These are phyloP conservation scores for Tanytarsus gracilentus DNA, from an alignment of 2,888 invertebrate species.

Conservation along the genomic window DNA sequence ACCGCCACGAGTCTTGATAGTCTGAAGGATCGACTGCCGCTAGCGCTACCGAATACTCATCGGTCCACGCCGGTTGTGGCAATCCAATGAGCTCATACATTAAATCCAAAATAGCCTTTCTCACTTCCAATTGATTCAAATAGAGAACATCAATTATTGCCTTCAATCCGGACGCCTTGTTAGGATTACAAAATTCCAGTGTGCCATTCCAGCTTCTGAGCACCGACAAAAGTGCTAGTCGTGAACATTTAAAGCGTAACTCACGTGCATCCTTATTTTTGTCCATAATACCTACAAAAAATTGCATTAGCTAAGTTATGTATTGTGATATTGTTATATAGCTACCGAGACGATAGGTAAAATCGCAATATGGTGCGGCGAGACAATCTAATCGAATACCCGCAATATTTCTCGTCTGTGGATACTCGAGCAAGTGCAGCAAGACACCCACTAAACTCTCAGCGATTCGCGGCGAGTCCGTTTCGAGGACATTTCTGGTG, in stretches of 20 bases:
- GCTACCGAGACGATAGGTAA: slow-evolving; percentile 69
- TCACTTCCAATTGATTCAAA: slow-evolving; percentile 78
- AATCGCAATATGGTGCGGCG: slow-evolving; percentile 89
- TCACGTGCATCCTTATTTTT: slow-evolving; percentile 68
- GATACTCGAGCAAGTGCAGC: slow-evolving; percentile 75
- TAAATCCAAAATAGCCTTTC: slow-evolving; percentile 85
- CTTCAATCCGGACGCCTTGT: slow-evolving; percentile 61
- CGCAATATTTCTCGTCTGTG: slow-evolving; percentile 64
- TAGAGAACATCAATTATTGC: slow-evolving; percentile 73
- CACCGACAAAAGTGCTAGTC: slow-evolving; percentile 71
- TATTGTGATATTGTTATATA: too few relatives aligned
- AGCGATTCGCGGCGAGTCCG: slow-evolving; percentile 78
- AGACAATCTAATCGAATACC: slow-evolving; percentile 76
- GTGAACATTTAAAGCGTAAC: slow-evolving; percentile 74
- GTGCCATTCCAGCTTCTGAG: slow-evolving; percentile 88
- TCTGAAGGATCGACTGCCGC: slow-evolving; percentile 81
- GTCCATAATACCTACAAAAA: slow-evolving; percentile 62
- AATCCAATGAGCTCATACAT: slow-evolving; percentile 82
- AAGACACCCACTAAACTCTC: slow-evolving; percentile 85
- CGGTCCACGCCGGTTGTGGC: slow-evolving; percentile 85
- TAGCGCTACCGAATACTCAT: slow-evolving; percentile 80
- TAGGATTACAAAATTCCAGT: slow-evolving; percentile 75
- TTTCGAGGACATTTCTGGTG: slow-evolving; percentile 72
- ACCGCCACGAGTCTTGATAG: slow-evolving; percentile 74
- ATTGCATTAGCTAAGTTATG: too few relatives aligned